Conservation (phyloP, 2,797 vertebrate species). For the Sciaenops ocellatus region DNA sequence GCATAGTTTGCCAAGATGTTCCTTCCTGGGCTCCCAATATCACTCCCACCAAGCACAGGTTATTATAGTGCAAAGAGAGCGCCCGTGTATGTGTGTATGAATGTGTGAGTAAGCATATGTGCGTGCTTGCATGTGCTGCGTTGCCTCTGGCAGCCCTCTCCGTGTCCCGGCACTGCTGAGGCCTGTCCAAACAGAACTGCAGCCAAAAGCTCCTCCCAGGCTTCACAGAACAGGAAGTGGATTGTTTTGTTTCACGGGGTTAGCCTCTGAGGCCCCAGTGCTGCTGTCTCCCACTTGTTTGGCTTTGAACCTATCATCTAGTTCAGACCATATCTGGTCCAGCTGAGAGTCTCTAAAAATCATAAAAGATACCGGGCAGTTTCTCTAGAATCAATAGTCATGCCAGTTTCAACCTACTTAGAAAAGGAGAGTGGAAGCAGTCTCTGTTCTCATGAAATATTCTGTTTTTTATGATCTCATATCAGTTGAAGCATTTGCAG, state of each 20-base stretch:
- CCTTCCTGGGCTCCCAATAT: slow-evolving; percentile 5
- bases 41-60: neutral
- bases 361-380: neutral
- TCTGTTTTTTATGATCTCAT: neutral
- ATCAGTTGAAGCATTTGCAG: neutral
- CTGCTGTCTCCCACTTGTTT: slow-evolving; percentile 62
- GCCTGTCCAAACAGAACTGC: slow-evolving; percentile 69
- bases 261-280: slow-evolving; percentile 51
- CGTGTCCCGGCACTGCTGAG: slow-evolving; percentile 46
- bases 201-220: slow-evolving; percentile 69
- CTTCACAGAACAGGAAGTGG: slow-evolving; percentile 77
- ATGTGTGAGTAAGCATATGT: slow-evolving; percentile 14
- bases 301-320: slow-evolving; percentile 44
- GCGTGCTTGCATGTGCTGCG: slow-evolving; percentile 6
- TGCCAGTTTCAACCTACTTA: neutral
- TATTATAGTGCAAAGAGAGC: neutral
- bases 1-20: slow-evolving; percentile 38
- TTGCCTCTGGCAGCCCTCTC: slow-evolving; percentile 56
- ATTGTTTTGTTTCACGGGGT: slow-evolving; percentile 76
- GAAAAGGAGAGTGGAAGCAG: neutral
- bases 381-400: slow-evolving; percentile 8
- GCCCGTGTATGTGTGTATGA: neutral
- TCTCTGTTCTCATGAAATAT: slow-evolving; percentile 2
- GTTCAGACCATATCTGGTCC: slow-evolving; percentile 28
- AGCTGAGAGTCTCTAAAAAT: slow-evolving; percentile 17